Percentiles rank a stretch among this genome's conserved stretches.
Conservation (phyloP, 2,113 vertebrate species). For the Lontra canadensis region DNA sequence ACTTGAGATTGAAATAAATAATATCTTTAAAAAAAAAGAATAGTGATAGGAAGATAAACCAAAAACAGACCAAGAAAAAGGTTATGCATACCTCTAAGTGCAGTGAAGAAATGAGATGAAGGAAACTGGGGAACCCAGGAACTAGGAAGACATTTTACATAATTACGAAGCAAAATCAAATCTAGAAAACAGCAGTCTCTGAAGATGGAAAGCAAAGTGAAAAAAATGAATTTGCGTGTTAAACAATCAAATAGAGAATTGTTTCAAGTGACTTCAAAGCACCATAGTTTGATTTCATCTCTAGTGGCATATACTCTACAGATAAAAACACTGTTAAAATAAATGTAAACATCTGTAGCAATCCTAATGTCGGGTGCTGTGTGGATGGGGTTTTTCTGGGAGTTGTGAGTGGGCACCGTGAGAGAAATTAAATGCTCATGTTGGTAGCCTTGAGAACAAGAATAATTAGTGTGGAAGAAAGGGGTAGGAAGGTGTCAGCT, state of each 20-base stretch:
- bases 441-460: background rate
- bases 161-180: constrained; percentile 9
- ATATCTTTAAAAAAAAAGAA: background rate
- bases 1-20: no score
- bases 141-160: background rate
- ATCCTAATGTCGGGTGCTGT: background rate
- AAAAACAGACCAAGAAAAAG: background rate
- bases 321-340: constrained; percentile 31
- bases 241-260: background rate
- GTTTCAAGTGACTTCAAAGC: constrained; percentile 14
- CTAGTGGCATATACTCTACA: background rate
- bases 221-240: background rate
- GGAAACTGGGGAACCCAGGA: background rate
- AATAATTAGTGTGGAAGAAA: background rate
- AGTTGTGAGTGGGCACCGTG: background rate
- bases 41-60: background rate
- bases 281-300: background rate
- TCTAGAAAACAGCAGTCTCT: background rate
- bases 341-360: background rate
- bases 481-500: background rate
- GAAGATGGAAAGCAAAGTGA: background rate
- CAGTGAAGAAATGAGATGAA: background rate
- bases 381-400: background rate
- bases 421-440: background rate
- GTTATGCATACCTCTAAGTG: background rate